A percentile compares a stretch with the other conserved stretches of the same genome.
These are phyloP conservation scores for Chouioia cunea DNA, from an alignment of 2,888 invertebrate genomes.

Conservation along the genomic window DNA sequence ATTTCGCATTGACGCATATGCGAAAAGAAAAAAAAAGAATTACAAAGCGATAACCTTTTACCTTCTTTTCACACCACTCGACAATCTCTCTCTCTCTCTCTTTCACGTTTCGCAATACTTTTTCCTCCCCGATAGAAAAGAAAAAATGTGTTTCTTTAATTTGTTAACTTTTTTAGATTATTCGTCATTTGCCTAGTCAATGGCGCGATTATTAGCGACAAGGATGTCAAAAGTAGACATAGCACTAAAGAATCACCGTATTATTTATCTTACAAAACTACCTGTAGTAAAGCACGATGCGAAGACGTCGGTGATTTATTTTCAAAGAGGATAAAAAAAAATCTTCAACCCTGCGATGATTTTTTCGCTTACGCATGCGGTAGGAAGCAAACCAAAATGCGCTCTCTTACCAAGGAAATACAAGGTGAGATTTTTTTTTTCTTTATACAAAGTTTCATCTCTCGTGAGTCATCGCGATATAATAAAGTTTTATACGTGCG, in stretches of 20 bases:
- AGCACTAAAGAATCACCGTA: slow-evolving; percentile 27
- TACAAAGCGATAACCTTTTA: not conserved
- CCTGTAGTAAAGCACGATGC: slow-evolving; percentile 35
- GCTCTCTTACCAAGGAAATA: slow-evolving; percentile 33
- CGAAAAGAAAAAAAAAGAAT: not conserved
- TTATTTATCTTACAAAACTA: slow-evolving; percentile 27
- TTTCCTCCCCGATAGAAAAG: no score
- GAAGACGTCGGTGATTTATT: slow-evolving; percentile 37
- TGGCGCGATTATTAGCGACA: not conserved
- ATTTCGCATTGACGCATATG: no score
- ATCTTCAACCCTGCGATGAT: slow-evolving; percentile 34
- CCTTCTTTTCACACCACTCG: not conserved
- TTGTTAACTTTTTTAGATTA: not conserved
- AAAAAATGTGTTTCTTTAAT: not conserved
- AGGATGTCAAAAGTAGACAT: not conserved
- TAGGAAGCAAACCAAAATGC: slow-evolving; percentile 26
- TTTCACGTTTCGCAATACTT: no score
- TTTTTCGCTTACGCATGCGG: slow-evolving; percentile 37
- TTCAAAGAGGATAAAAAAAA: slow-evolving; percentile 20
- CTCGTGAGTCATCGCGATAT: no score
- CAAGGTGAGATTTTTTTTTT: slow-evolving; percentile 29
- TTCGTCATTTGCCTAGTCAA: not conserved
- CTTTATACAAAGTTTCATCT: no score
- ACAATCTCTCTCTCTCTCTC: no score
- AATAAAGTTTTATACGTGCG: no score